Percentiles rank a stretch among this genome's conserved stretches.
Conservation (phyloP, 2,888 invertebrate genomes). For the Hypomecis punctinalis region DNA sequence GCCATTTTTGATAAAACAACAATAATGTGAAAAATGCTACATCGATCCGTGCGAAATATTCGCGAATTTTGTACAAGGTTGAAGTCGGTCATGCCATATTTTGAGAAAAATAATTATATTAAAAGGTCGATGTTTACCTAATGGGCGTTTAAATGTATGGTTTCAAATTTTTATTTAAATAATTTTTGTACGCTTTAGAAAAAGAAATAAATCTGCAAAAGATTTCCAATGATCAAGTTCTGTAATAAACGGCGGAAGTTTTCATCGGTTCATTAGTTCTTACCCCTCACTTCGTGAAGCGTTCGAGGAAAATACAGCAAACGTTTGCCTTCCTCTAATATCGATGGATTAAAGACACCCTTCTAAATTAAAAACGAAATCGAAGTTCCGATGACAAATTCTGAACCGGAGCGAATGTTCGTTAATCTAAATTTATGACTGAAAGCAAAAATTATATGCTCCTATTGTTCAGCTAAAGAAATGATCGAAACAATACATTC, state of each 20-base stretch:
- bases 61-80: no score
- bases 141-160: no score
- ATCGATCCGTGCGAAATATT: no score
- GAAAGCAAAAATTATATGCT: slow-evolving; percentile 74
- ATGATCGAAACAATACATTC: slow-evolving; percentile 80
- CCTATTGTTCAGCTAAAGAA: slow-evolving; percentile 78
- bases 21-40: no score
- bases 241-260: slow-evolving; percentile 56
- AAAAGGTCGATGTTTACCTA: no score
- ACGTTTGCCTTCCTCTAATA: slow-evolving; percentile 76
- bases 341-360: slow-evolving; percentile 78
- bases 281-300: slow-evolving; percentile 57
- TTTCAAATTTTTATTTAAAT: background rate
- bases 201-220: slow-evolving; percentile 38
- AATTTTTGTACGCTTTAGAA: background rate
- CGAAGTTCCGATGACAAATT: slow-evolving; percentile 51
- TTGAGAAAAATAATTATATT: no score
- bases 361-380: slow-evolving; percentile 76
- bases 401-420: slow-evolving; percentile 51
- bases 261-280: slow-evolving; percentile 70
- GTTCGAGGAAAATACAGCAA: slow-evolving; percentile 61
- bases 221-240: slow-evolving; percentile 47
- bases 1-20: no score
- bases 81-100: no score
- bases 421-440: slow-evolving; percentile 79